These are phyloP conservation scores for Drosophila nigromelanica DNA, from an alignment of 1,140 invertebrate species.

Conservation along the genomic window DNA sequence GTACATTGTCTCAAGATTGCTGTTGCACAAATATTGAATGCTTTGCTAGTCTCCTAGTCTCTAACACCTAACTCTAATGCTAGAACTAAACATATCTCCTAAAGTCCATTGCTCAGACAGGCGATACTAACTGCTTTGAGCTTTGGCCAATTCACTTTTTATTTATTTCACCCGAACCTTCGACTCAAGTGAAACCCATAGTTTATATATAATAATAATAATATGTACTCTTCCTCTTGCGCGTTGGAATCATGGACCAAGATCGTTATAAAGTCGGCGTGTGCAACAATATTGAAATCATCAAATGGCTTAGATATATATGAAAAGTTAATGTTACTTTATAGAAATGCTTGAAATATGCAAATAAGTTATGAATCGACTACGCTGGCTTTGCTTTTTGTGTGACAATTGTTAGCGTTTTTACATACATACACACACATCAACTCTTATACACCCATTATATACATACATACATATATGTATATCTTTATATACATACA, in stretches of 20 bases:
- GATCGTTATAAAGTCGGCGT: slow-evolving; percentile 41
- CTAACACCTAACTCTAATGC: slow-evolving; percentile 34
- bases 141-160: slow-evolving; percentile 45
- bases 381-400: slow-evolving; percentile 69
- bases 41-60: slow-evolving; percentile 64
- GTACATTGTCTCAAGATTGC: slow-evolving; percentile 45
- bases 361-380: slow-evolving; percentile 59
- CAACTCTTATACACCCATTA: slow-evolving; percentile 32
- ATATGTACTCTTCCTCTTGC: slow-evolving; percentile 64
- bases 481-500: slow-evolving; percentile 47
- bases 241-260: slow-evolving; percentile 73
- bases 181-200: slow-evolving; percentile 29
- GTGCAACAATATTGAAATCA: slow-evolving; percentile 62
- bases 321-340: slow-evolving; percentile 63
- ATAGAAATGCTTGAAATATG: slow-evolving; percentile 68
- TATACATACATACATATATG: slow-evolving; percentile 54
- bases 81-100: slow-evolving; percentile 70
- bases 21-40: slow-evolving; percentile 59
- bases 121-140: slow-evolving; percentile 12
- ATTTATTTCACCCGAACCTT: slow-evolving; percentile 64
- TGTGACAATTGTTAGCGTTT: slow-evolving; percentile 73
- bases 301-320: slow-evolving; percentile 50
- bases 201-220: slow-evolving; percentile 40
- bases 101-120: neutral
- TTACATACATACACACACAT: slow-evolving; percentile 50